Evolutionary conservation across 2,797 vertebrate genomes (phyloP).

Genomic region (Acrossocheilus wenchowensis): DNA sequence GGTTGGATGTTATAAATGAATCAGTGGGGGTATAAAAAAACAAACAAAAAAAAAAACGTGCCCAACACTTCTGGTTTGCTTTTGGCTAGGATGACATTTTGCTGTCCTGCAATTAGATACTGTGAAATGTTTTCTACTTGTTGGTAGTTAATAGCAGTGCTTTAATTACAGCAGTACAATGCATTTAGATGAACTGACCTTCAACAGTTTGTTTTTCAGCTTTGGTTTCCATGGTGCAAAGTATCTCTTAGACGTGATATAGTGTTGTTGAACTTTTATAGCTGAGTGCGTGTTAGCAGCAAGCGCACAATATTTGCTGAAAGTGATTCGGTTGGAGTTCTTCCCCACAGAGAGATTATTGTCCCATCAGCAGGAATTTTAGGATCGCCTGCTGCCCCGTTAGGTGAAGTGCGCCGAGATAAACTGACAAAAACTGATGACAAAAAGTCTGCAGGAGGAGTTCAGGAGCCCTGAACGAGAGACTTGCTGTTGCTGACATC

Average conservation of each 20-base stretch:
- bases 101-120: conserved; percentile 16
- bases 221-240: conserved; percentile 17
- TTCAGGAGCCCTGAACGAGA: neutral
- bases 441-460: conserved; percentile 7
- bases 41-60: neutral
- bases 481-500: neutral
- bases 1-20: neutral
- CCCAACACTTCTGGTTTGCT: neutral
- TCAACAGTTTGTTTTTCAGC: conserved; percentile 12
- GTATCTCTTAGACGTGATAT: neutral
- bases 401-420: conserved; percentile 6
- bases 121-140: conserved; percentile 5
- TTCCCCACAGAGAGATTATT: conserved; percentile 38
- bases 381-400: conserved; percentile 1
- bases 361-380: conserved; percentile 20
- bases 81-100: neutral
- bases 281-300: neutral
- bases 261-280: neutral
- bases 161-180: conserved; percentile 16
- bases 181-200: conserved; percentile 3
- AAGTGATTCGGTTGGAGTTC: conserved; percentile 18
- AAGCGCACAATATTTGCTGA: conserved; percentile 4
- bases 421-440: conserved; percentile 35
- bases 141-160: conserved; percentile 18
- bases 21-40: neutral